Evolutionary conservation across 2,797 vertebrate species (phyloP).

Genomic region (Emys orbicularis): DNA sequence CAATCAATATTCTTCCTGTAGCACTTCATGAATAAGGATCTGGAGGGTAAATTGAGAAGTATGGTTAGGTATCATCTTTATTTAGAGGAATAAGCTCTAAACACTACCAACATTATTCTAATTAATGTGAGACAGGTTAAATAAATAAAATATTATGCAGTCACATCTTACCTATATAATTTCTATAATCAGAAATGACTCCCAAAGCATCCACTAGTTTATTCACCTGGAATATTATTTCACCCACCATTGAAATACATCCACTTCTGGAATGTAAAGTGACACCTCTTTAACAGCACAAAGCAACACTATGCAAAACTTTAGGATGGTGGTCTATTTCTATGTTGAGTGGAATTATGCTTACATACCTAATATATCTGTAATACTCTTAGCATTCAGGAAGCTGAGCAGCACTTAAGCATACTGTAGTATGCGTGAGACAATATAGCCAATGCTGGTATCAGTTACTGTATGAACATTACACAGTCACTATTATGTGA

Average conservation of each 20-base stretch:
- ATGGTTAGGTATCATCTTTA: neutral
- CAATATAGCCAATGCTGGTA: conserved; percentile 41
- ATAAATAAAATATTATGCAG: neutral
- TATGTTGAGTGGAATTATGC: neutral
- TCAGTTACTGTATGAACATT: conserved; percentile 39
- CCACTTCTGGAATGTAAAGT: neutral
- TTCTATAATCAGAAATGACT: neutral
- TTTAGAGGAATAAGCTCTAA: neutral
- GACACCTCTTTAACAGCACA: conserved; percentile 7
- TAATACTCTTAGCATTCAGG: neutral
- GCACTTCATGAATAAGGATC: neutral
- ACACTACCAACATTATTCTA: neutral
- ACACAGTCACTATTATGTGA: conserved; percentile 46
- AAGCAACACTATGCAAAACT: neutral
- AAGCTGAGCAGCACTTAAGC: conserved; percentile 13
- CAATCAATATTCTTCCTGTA: neutral
- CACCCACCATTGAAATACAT: neutral
- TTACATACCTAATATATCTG: neutral
- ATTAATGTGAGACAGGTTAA: neutral
- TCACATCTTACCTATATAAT: neutral
- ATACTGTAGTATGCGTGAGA: neutral
- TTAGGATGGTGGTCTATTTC: neutral
- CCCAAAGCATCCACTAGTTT: neutral
- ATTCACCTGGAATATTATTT: neutral
- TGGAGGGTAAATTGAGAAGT: neutral